phyloP scores from a whole-genome alignment of 2,888 invertebrate genomes.

The Microctonus brassicae region DNA sequence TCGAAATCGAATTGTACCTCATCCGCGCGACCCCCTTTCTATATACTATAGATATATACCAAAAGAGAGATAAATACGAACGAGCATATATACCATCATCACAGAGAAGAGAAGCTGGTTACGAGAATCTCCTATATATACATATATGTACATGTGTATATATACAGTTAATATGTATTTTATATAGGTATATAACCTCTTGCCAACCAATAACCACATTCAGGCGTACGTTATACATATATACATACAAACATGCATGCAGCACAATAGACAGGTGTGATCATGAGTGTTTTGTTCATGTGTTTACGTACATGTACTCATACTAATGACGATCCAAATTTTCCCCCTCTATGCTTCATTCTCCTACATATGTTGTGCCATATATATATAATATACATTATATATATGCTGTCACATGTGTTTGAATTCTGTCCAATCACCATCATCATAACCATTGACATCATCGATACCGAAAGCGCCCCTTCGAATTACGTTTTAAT shows the following conservation, averaged over 20 bases:
- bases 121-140: neutral
- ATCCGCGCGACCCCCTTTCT: neutral
- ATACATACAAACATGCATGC: no score
- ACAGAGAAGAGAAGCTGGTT: neutral
- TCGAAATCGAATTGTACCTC: conserved; percentile 61
- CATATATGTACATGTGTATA: neutral
- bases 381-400: neutral
- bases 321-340: conserved; percentile 30
- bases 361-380: neutral
- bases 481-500: neutral
- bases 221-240: conserved; percentile 29
- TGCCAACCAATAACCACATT: conserved; percentile 36
- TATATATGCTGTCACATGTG: neutral
- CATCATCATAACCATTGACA: neutral
- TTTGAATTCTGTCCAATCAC: neutral
- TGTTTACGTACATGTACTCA: conserved; percentile 22
- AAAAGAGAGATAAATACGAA: conserved; percentile 7
- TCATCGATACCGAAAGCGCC: neutral
- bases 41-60: conserved; percentile 4
- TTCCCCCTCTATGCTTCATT: conserved; percentile 19
- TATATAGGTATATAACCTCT: neutral
- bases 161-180: neutral
- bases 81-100: no score
- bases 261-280: conserved; percentile 16
- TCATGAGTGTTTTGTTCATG: conserved; percentile 14